These are phyloP conservation scores for Trichogramma dendrolimi DNA, from an alignment of 2,888 invertebrate genomes.

Conservation along the genomic window DNA sequence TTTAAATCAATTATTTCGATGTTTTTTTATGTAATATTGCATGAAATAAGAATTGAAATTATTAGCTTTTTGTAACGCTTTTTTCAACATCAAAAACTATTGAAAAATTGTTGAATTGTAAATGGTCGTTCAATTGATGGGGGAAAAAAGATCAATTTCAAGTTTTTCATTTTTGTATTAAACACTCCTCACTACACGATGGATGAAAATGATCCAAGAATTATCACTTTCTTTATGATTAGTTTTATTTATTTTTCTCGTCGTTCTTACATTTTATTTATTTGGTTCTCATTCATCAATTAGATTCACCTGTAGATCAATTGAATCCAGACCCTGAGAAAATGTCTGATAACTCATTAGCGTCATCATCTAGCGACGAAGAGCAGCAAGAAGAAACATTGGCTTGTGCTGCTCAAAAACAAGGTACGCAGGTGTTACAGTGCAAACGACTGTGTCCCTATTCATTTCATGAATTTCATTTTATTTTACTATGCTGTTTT, in stretches of 20 bases:
- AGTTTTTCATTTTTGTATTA: not conserved
- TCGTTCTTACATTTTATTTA: not conserved
- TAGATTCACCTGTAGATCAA: too few relatives aligned
- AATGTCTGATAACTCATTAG: constrained; percentile 48
- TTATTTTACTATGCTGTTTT: constrained; percentile 7
- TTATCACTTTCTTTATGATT: constrained; percentile 17
- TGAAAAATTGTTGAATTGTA: not conserved
- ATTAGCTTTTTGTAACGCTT: not conserved
- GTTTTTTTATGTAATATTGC: not conserved
- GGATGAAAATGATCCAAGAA: too few relatives aligned
- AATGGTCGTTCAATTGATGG: not conserved
- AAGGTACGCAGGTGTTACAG: constrained; percentile 54
- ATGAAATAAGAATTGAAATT: constrained; percentile 7
- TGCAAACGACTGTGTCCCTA: constrained; percentile 12
- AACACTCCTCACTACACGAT: too few relatives aligned
- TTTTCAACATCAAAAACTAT: too few relatives aligned
- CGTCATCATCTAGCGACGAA: constrained; percentile 52
- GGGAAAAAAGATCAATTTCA: constrained; percentile 17
- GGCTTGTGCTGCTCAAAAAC: constrained; percentile 53
- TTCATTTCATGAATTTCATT: not conserved
- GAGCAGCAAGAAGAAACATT: constrained; percentile 46
- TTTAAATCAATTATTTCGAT: not conserved
- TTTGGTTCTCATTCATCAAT: too few relatives aligned
- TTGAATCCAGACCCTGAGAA: constrained; percentile 29
- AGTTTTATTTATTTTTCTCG: not conserved